Base-by-base conservation (phyloP, 2,797 vertebrate genomes). In the Pteronotus mesoamericanus region DNA sequence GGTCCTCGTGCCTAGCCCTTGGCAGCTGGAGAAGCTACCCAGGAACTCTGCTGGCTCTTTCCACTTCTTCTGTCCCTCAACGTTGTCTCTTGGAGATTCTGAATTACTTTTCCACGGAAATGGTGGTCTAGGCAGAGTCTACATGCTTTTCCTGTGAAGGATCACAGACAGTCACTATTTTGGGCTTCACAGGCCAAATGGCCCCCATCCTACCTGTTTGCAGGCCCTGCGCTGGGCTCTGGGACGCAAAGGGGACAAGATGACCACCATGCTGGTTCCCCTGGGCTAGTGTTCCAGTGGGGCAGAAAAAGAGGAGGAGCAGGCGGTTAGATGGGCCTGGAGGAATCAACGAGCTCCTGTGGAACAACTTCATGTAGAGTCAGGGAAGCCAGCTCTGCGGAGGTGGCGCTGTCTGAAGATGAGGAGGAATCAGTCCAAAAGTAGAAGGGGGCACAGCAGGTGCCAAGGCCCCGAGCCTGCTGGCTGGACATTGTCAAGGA, bases 241-340 rank as follows among this genome's bases (percentile, higher is more conserved):
- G 74, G 42, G 59, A n/a, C 0, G 2, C 42, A 2, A n/a, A 10
- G 57, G 68, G 79, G 24, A 39, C 37, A 14, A 18, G 37, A 4
- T 18, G 7, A 9, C 42, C 7, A 2, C 75, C 0, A 2, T 9
- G 24, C 2, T 4, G 0, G 15, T n/a, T 3, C 55, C 66, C 34
- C n/a, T 9, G 32, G 77, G 22, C 29, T 44, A 53, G 2, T 0
- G 12, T 42, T 32, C 8, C 29, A 21, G 57, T 2, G 24, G n/a
- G 37, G 29, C 46, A 48, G n/a, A 37, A 74, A 24, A 26, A 3
- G 64, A 71, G 34, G 7, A 29, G 22, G 0, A 9, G 22, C 22
- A 68, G 44, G 32, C 0, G 2, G 57, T 37, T 32, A 37, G 44
- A 37, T 2, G 69, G 48, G 69, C 32, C 34, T 59, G 59, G 61